These are phyloP conservation scores for Andrena camellia DNA, from an alignment of 2,888 invertebrate species.

Conservation along the genomic window DNA sequence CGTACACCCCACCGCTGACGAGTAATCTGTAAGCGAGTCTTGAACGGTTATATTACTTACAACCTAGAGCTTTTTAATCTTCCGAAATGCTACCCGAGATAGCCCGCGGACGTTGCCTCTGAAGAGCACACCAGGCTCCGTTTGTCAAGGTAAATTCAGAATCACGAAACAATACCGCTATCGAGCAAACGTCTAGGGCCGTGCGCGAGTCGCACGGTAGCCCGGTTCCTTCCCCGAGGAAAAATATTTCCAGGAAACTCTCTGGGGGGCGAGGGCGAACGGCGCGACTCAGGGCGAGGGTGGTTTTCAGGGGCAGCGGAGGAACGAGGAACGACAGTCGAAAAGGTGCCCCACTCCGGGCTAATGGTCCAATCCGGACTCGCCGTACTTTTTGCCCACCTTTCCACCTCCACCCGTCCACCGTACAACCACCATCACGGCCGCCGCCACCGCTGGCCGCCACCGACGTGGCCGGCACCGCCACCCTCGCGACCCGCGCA, in stretches of 20 bases:
- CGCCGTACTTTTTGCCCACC: conserved; percentile 80
- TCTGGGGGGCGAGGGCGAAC: conserved; percentile 52
- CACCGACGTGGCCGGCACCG: conserved; percentile 51
- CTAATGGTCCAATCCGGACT: conserved; percentile 80
- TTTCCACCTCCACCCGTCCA: conserved; percentile 64
- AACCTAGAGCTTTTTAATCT: background rate
- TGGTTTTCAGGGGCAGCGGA: conserved; percentile 65
- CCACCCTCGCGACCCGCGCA: conserved; percentile 67
- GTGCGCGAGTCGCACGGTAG: conserved; percentile 34
- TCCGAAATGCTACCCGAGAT: background rate
- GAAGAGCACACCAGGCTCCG: conserved; percentile 1
- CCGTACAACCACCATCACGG: conserved; percentile 43
- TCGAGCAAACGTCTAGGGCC: conserved; percentile 58
- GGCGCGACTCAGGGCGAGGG: conserved; percentile 47
- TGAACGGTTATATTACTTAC: background rate
- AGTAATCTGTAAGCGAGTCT: too few relatives aligned
- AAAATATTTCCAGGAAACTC: conserved; percentile 64
- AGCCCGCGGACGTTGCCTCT: background rate
- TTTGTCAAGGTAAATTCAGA: conserved; percentile 54
- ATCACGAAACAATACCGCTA: conserved; percentile 55
- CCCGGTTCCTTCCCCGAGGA: conserved; percentile 42
- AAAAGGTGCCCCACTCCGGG: conserved; percentile 77
- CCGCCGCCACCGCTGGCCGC: conserved; percentile 41
- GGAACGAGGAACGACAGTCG: conserved; percentile 72
- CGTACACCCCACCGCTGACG: too few relatives aligned